These are phyloP conservation scores for Helarctos malayanus DNA, from an alignment of 2,797 vertebrate genomes.

Conservation along the genomic window DNA sequence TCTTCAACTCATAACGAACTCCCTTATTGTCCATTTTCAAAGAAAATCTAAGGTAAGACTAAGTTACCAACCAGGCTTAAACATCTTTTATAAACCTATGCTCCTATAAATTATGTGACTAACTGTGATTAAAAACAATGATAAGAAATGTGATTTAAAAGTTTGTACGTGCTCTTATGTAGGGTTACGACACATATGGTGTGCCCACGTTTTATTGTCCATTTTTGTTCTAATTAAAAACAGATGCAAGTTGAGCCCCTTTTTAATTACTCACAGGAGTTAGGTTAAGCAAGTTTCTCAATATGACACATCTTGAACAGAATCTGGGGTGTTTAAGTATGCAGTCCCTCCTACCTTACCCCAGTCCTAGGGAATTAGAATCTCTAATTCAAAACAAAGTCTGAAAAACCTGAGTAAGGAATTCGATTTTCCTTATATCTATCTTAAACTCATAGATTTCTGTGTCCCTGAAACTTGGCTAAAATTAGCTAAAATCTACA, in stretches of 20 bases:
- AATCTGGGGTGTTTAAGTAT: constrained; percentile 18
- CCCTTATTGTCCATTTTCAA: constrained; percentile 57
- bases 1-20: constrained; percentile 46
- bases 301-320: neutral
- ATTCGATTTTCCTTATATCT: constrained; percentile 25
- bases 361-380: constrained; percentile 1
- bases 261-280: constrained; percentile 49
- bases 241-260: neutral
- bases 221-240: constrained; percentile 52
- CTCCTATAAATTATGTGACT: constrained; percentile 63
- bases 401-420: constrained; percentile 19
- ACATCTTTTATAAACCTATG: constrained; percentile 59
- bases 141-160: constrained; percentile 43
- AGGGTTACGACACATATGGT: neutral
- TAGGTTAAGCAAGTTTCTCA: constrained; percentile 52
- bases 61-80: constrained; percentile 66
- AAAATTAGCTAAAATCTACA: constrained; percentile 12
- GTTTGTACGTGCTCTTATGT: neutral
- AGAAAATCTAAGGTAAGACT: constrained; percentile 46
- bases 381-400: constrained; percentile 58
- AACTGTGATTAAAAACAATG: constrained; percentile 62
- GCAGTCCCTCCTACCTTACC: neutral
- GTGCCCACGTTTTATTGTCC: neutral
- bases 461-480: neutral
- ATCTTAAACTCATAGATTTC: neutral